phyloP scores from a whole-genome alignment of 1,140 invertebrate species.

The Anoplophora glabripennis region DNA sequence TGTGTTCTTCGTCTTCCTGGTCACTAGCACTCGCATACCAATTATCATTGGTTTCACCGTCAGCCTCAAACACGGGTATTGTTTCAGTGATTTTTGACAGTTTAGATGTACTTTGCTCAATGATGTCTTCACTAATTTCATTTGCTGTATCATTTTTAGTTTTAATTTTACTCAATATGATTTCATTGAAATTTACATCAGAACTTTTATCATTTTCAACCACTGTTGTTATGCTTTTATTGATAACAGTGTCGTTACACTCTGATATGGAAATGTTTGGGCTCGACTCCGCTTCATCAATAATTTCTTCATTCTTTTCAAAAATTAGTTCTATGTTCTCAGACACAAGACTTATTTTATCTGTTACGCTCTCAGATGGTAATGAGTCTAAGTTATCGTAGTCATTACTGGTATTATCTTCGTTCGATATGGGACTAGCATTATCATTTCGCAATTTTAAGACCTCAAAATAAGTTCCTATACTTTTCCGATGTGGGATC shows the following conservation, averaged over 20 bases:
- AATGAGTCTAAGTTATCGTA: conserved; percentile 57
- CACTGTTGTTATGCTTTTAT: conserved; percentile 12
- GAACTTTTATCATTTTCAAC: conserved; percentile 4
- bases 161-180: conserved; percentile 8
- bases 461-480: conserved; percentile 53
- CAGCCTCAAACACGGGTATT: conserved; percentile 46
- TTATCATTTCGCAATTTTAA: conserved; percentile 53
- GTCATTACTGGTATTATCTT: conserved; percentile 52
- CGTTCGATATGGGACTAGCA: conserved; percentile 53
- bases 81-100: conserved; percentile 39
- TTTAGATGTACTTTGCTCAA: conserved; percentile 14
- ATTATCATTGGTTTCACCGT: conserved; percentile 58
- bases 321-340: conserved; percentile 53
- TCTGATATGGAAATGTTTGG: conserved; percentile 26
- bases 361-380: conserved; percentile 53
- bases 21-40: conserved; percentile 69
- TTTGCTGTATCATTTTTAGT: conserved; percentile 4
- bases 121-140: not conserved
- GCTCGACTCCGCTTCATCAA: conserved; percentile 20
- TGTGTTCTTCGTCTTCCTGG: conserved; percentile 63
- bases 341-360: conserved; percentile 58
- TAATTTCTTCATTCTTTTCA: conserved; percentile 49
- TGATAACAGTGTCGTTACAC: conserved; percentile 34
- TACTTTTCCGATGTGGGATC: conserved; percentile 54
- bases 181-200: conserved; percentile 1